These are phyloP conservation scores for Ciona savignyi DNA, from an alignment of 23 tunicate genomes.

Conservation along the genomic window DNA sequence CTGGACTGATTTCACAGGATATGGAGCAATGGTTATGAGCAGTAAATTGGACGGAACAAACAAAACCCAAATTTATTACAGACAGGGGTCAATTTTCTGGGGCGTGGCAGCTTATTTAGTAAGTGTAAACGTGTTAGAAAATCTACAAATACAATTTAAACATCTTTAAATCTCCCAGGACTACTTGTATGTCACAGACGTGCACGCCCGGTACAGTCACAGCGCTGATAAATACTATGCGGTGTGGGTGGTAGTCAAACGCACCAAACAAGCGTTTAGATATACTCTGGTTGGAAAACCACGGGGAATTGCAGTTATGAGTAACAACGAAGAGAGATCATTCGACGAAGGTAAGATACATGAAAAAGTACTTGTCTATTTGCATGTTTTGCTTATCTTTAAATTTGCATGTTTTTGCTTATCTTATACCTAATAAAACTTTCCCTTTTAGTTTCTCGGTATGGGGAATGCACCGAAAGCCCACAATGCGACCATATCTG, in stretches of 20 bases:
- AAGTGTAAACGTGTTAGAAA: not conserved
- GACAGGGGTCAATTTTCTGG: slow-evolving; percentile 50
- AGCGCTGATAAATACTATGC: slow-evolving; percentile 21
- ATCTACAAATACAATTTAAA: too few species aligned
- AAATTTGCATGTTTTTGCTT: too few species aligned
- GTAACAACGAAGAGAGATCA: slow-evolving; percentile 53
- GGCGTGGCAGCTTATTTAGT: slow-evolving; percentile 63
- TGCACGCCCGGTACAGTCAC: slow-evolving; percentile 31
- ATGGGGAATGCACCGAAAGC: not conserved
- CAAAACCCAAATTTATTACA: slow-evolving; percentile 24
- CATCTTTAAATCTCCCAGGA: slow-evolving; percentile 44
- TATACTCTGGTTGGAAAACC: slow-evolving; percentile 72
- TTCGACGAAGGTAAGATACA: slow-evolving; percentile 17
- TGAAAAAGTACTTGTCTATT: too few species aligned
- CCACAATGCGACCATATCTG: slow-evolving; percentile 61
- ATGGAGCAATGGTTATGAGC: slow-evolving; percentile 46
- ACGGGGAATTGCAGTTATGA: slow-evolving; percentile 66
- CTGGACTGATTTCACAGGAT: slow-evolving; percentile 82
- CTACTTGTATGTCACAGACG: slow-evolving; percentile 62
- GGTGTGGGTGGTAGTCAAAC: slow-evolving; percentile 47
- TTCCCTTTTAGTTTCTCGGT: not conserved
- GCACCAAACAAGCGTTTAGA: not conserved
- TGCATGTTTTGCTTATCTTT: too few species aligned
- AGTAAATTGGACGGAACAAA: slow-evolving; percentile 55
- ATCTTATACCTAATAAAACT: too few species aligned